Evolutionary conservation across 2,113 vertebrate species (phyloP), one percentile per base, ranked within the genome.

Genomic region (Aythya baeri): DNA sequence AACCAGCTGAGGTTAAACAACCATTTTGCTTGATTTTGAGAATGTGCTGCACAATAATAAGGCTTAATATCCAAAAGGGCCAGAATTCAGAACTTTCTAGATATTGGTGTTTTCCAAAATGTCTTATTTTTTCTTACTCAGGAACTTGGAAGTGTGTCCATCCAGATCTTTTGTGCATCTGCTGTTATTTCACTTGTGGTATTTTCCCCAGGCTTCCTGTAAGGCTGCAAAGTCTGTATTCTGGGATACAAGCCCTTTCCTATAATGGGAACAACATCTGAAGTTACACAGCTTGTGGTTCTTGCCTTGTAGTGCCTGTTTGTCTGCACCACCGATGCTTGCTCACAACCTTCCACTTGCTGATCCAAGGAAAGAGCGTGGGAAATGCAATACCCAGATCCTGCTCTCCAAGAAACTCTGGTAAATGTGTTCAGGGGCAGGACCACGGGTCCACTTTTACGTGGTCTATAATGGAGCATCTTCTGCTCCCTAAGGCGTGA

Each of bases 401-500:
- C 41, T 52, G 26, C 0, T 0, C 52, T 55, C 43, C 71, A 66
- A 10, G 3, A 68, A 66, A 32, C 5, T 9, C 29, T 21, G 50
- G 8, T 25, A 36, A 82, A 68, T 8, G 25, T 25, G 17, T 34
- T 78, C 41, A 65, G 32, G 25, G 70, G 38, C 0, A 2, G 27
- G 58, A 41, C 41, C 3, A 1, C 1, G 5, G 46, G 16, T 26
- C 32, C 62, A 46, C 16, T 78, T 8, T 72, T 78, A 32, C 34
- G 11, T 27, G 25, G 15, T 57, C 78, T 0, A 0, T 59, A 68
- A 32, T 0, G 1, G 46, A 43, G 8, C n/a, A 55, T 13, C 21
- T 32, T 71, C n/a, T 84, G 25, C 34, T 36, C 34, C 67, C 20
- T 65, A 34, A 65, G 44, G 34, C 1, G 14, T 44, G 9, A 46